Base-by-base conservation (phyloP, 1,140 invertebrate species). In the Musca vetustissima region DNA sequence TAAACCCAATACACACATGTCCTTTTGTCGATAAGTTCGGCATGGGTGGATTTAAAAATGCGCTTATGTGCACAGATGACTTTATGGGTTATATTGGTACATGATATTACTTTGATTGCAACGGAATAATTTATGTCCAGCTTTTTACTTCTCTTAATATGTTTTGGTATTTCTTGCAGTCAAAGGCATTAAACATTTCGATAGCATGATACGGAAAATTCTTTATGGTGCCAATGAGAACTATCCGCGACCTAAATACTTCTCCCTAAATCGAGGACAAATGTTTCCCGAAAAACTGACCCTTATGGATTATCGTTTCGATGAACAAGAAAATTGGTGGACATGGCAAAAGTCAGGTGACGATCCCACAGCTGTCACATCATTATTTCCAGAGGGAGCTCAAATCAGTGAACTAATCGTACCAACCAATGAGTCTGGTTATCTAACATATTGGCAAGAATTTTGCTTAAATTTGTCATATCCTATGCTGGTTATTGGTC, bases 251-350 rank as follows among this genome's bases (percentile, higher is more conserved):
- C 95, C 95, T 0, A 95, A 95, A 78, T 88, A 87, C 17, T 96
- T 95, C 77, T 95, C 95, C 75, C 83, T 98, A 55, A 91, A 90
- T 21, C 96, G 95, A 78, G 91, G 90, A 75, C 91, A 97, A 85
- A 84, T 96, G 69, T 95, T 96, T 80, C 94, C 92, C 0, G 95
- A 97, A 64, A 89, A 89, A 73, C 87, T 88, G 14, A 86, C 86
- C 0, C 87, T 96, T 3, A 96, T 92, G 77, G 95, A 98, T 75
- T 96, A 89, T 84, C 87, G 92, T 32, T 97, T 92, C 78, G 94
- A 96, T 75, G 93, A 94, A 76, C 75, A 73, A 0, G 79, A 82
- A 68, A 81, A 80, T 67, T 82, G 78, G 78, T 81, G 81, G 79
- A 76, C 79, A 0, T 83, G 80, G 79, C 75, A 80, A 53, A 81